phyloP scores from a whole-genome alignment of 2,113 vertebrate species.

The Macroglossus sobrinus region DNA sequence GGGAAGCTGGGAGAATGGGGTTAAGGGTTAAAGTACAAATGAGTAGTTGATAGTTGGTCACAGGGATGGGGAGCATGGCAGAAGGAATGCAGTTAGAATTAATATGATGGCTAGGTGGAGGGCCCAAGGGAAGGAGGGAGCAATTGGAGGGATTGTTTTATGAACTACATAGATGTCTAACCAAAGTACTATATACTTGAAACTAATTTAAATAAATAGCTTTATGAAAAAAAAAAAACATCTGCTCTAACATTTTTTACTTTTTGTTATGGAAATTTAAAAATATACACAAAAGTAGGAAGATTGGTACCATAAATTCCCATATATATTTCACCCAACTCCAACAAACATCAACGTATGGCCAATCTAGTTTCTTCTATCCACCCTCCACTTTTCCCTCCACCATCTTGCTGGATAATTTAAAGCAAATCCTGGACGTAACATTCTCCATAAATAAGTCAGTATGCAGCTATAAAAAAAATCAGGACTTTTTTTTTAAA shows the following conservation, averaged over 20 bases:
- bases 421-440: neutral
- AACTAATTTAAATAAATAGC: too few relatives aligned
- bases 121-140: too few relatives aligned
- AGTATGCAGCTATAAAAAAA: neutral
- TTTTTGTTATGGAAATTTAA: neutral
- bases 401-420: neutral
- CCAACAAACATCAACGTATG: neutral
- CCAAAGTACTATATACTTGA: too few relatives aligned
- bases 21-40: too few relatives aligned
- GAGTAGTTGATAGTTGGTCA: too few relatives aligned
- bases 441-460: neutral
- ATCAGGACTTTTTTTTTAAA: neutral
- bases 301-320: neutral
- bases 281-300: neutral
- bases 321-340: neutral
- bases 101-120: too few relatives aligned
- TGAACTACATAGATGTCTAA: too few relatives aligned
- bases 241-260: neutral
- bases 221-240: neutral
- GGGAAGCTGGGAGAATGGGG: too few relatives aligned
- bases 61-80: too few relatives aligned
- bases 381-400: neutral
- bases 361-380: conserved; percentile 1
- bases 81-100: too few relatives aligned
- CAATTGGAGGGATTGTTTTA: too few relatives aligned